Conservation (phyloP, 35 echinoderm and acorn worm species). For the Apostichopus californicus region DNA sequence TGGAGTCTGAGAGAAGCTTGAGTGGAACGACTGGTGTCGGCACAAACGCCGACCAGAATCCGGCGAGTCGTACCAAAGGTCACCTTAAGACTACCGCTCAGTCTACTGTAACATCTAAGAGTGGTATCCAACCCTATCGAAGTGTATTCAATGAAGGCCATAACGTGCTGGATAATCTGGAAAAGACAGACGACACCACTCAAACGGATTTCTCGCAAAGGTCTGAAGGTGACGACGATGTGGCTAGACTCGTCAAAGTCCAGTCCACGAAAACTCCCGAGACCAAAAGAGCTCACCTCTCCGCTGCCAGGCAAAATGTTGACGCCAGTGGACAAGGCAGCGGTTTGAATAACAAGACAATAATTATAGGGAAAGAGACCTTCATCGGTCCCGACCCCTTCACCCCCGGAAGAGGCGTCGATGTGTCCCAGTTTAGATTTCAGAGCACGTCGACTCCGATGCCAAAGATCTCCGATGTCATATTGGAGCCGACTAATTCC, state of each 20-base stretch:
- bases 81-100: background rate
- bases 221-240: slow-evolving; percentile 7
- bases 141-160: slow-evolving; percentile 24
- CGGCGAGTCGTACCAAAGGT: background rate
- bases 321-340: background rate
- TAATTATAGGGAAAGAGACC: background rate
- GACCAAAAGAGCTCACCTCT: slow-evolving; percentile 24
- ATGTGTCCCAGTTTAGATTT: background rate
- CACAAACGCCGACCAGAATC: background rate
- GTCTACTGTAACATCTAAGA: background rate
- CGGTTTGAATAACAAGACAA: background rate
- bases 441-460: slow-evolving; percentile 29
- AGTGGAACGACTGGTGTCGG: background rate
- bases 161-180: background rate
- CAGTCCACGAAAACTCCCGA: slow-evolving; percentile 46
- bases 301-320: background rate
- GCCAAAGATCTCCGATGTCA: background rate
- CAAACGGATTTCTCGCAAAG: slow-evolving; percentile 28
- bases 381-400: slow-evolving; percentile 28
- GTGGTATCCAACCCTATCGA: slow-evolving; percentile 11
- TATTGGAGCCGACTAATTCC: slow-evolving; percentile 11
- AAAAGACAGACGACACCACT: slow-evolving; percentile 20
- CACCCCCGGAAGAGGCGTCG: background rate
- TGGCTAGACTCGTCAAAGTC: slow-evolving; percentile 42
- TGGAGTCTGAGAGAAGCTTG: background rate